Base-by-base conservation (phyloP, 2,113 vertebrate genomes). In the Cygnus buccinator region DNA sequence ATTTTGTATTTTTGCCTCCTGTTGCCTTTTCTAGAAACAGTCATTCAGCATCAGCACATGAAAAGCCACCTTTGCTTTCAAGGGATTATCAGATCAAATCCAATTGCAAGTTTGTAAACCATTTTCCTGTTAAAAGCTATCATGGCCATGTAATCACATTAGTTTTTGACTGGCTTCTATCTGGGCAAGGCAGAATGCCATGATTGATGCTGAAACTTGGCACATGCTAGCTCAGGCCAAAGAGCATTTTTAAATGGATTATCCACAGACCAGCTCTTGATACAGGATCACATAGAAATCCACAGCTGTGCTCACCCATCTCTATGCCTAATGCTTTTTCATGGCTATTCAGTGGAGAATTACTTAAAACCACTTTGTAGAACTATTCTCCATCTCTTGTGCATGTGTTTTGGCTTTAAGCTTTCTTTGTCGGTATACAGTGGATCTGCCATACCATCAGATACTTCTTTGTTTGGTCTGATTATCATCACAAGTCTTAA, bases 101-200 rank as follows among this genome's bases (percentile, higher is more conserved):
- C 95, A 96, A 84, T 95, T 97, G 81, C 73, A 94, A 75, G 55
- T 94, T 95, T 87, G 86, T 91, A 93, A 97, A 66, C 54, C 29
- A 58, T 94, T 97, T 97, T 96, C 88, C 93, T 89, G 77, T 84
- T 97, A 70, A 86, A 95, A 96, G 84, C n/a, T 90, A 35, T 96
- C 4, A 2, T 90, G 84, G 68, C 66, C 86, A 50, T 96, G 96
- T 95, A 95, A 98, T 96, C 84, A 0, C 48, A 73, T 97, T 95
- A 95, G 89, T 62, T 89, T 80, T 80, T 87, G 79, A 61, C 88
- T 71, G 76, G 55, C 57, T 88, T 93, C 88, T 95, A 33, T 96
- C 83, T 84, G 71, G 37, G 68, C 68, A 94, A 93, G 43, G 61
- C 86, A 94, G 90, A 95, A 84, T 95, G 81, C 86, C 87, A 81